Evolutionary conservation across 2,113 vertebrate species (phyloP), one percentile per base, ranked within the genome.

Genomic region (Sebastes schlegelii): DNA sequence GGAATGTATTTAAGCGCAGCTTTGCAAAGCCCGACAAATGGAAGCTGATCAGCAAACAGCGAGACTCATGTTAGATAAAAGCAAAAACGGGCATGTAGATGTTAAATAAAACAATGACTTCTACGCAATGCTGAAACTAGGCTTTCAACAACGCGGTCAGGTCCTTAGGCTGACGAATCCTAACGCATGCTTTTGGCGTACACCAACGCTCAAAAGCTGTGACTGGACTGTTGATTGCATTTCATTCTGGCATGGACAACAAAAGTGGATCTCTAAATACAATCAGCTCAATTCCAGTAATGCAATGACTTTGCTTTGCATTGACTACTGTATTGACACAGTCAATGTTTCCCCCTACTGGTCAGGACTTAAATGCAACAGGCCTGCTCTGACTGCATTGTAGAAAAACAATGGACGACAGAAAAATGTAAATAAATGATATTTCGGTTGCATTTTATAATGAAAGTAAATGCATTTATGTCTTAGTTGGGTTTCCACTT

Each of bases 401-500:
- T n/a, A 63, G 8, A 75, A 57, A n/a, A 51, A 9, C 43, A 43
- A 77, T 51, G 26, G 42, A 77, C 16, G n/a, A 52, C 0, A 26
- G 26, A 26, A 26, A 65, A 17, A 34, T 45, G 6, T 8, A 48
- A 69, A 54, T 2, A 64, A 55, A 40, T 2, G 2, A 60, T 13
- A 9, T 11, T 21, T 54, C 13, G 52, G 14, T 74, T 77, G 51
- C n/a, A 70, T 79, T 76, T 79, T 13, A 12, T 2, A 13, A 19
- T 17, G 23, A 68, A 58, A 34, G 4, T n/a, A 52, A 73, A 45
- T 60, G 3, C 17, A 48, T 4, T 1, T 12, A 4, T 2, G 2
- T 51, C 17, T 82, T 40, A 69, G n/a, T 51, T 58, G 40, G 65
- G 72, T 83, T 88, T 86, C 70, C 52, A 16, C 61, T 86, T 54